These are phyloP conservation scores for Hydropsyche betteni DNA, from an alignment of 2,888 invertebrate species.

Conservation along the genomic window DNA sequence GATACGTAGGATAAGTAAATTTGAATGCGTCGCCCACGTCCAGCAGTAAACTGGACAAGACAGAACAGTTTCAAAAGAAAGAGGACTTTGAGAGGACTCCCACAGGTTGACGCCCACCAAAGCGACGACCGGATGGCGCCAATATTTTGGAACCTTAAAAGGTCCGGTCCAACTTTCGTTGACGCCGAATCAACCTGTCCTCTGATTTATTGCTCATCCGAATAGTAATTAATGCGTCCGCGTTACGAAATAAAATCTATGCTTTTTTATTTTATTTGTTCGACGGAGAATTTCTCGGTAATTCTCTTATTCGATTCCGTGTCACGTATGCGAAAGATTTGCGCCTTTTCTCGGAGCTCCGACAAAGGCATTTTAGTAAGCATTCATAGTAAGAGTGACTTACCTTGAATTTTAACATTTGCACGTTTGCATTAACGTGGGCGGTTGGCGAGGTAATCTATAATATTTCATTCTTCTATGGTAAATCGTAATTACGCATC, in stretches of 20 bases:
- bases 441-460: conserved; percentile 29
- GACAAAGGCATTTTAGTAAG: conserved; percentile 44
- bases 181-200: conserved; percentile 18
- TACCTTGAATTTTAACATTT: conserved; percentile 47
- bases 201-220: not conserved
- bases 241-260: too few species aligned
- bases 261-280: too few species aligned
- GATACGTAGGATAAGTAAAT: conserved; percentile 1
- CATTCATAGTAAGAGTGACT: conserved; percentile 48
- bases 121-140: conserved; percentile 42
- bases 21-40: conserved; percentile 19
- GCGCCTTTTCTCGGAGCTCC: conserved; percentile 23
- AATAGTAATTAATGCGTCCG: too few species aligned
- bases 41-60: conserved; percentile 29
- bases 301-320: not conserved
- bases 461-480: conserved; percentile 7
- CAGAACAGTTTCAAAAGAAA: conserved; percentile 31
- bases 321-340: conserved; percentile 32
- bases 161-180: conserved; percentile 38
- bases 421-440: conserved; percentile 16
- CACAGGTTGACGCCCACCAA: conserved; percentile 39
- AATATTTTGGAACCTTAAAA: conserved; percentile 42
- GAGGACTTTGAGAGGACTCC: conserved; percentile 37
- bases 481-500: conserved; percentile 1
- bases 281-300: not conserved